These are phyloP conservation scores for Rhagologus leucostigma DNA, from an alignment of 2,113 vertebrate genomes.

Conservation along the genomic window DNA sequence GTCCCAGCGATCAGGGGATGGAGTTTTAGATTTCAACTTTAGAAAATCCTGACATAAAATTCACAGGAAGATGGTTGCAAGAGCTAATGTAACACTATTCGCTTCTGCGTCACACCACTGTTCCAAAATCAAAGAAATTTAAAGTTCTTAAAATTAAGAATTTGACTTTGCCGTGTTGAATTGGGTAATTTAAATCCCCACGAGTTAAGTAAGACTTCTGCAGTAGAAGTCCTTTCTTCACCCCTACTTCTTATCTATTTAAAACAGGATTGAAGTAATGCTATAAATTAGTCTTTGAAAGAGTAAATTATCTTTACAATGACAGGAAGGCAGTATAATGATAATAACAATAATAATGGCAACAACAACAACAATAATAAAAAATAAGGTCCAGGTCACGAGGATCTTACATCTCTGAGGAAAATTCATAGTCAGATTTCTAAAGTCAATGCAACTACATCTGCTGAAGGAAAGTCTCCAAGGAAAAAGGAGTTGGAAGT, in stretches of 20 bases:
- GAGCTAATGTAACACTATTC: neutral
- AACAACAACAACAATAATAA: accelerated
- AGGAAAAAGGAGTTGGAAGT: neutral
- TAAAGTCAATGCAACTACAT: neutral
- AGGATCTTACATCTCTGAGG: neutral
- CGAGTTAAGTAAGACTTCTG: neutral
- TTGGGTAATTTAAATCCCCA: neutral
- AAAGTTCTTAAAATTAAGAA: neutral
- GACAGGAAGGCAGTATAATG: neutral
- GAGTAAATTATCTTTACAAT: neutral
- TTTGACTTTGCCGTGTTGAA: neutral
- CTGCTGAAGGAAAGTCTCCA: neutral
- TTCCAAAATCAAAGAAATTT: neutral
- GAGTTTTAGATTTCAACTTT: neutral
- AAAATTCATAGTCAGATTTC: neutral
- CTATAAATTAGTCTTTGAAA: neutral
- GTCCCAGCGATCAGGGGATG: neutral
- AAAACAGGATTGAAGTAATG: neutral
- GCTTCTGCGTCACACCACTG: neutral
- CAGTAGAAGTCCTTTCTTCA: neutral
- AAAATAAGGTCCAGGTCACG: neutral
- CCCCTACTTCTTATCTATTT: neutral
- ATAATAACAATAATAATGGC: neutral
- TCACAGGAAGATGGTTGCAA: neutral
- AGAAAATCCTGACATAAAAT: neutral